Evolutionary conservation across 2,888 invertebrate genomes (phyloP).

Genomic region (Apamea sordens): DNA sequence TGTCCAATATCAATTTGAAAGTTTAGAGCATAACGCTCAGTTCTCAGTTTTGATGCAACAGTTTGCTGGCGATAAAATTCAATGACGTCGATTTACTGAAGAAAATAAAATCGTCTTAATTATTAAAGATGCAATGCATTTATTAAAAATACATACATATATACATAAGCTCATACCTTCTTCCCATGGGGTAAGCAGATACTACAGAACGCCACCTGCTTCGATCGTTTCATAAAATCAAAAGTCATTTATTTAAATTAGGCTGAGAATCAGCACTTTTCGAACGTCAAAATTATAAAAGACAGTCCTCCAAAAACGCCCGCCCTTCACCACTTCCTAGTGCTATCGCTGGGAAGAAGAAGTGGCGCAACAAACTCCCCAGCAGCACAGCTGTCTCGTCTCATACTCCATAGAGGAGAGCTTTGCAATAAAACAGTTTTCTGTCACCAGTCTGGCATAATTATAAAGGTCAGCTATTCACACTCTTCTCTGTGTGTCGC

Average conservation of each 20-base stretch:
- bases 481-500: too few relatives aligned
- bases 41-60: constrained; percentile 6
- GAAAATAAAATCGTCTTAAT: not conserved
- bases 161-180: not conserved
- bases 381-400: too few relatives aligned
- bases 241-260: too few relatives aligned
- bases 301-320: too few relatives aligned
- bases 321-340: too few relatives aligned
- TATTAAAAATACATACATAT: not conserved
- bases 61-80: not conserved
- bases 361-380: too few relatives aligned
- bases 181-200: not conserved
- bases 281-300: too few relatives aligned
- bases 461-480: too few relatives aligned
- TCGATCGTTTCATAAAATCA: not conserved
- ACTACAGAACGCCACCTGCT: not conserved
- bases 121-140: not conserved
- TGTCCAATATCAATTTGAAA: constrained; percentile 41
- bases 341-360: too few relatives aligned
- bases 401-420: not conserved
- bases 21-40: constrained; percentile 9
- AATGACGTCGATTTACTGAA: not conserved
- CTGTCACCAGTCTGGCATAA: too few relatives aligned
- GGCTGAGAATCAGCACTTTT: too few relatives aligned
- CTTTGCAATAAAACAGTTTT: too few relatives aligned